Evolutionary conservation across 2,797 vertebrate genomes (phyloP).

Genomic region (Siniperca obscura): DNA sequence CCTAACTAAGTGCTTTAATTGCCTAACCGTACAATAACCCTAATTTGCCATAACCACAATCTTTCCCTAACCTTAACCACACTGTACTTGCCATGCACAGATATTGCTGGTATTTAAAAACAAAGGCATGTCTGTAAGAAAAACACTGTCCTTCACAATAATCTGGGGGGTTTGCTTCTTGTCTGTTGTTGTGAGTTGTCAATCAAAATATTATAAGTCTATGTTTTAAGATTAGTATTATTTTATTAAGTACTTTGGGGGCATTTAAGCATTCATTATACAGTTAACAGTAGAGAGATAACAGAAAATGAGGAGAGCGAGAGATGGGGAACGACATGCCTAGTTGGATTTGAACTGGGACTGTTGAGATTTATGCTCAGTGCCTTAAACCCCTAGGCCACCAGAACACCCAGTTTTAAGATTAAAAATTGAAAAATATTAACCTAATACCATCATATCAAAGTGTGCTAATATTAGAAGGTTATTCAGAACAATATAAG

Average conservation of each 20-base stretch:
- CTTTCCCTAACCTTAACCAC: too few relatives aligned
- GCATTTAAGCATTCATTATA: neutral
- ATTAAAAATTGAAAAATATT: neutral
- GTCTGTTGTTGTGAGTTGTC: too few relatives aligned
- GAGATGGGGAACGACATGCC: neutral
- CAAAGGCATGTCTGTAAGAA: too few relatives aligned
- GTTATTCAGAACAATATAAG: neutral
- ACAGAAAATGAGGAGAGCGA: neutral
- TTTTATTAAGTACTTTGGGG: neutral
- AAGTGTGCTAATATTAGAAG: neutral
- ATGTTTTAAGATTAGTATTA: neutral
- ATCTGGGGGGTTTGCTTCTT: too few relatives aligned
- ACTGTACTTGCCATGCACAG: too few relatives aligned
- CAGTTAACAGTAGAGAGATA: neutral
- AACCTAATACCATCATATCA: neutral
- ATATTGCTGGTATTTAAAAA: too few relatives aligned
- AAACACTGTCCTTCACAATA: too few relatives aligned
- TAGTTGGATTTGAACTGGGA: too few relatives aligned
- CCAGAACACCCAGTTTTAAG: neutral
- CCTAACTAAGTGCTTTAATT: too few relatives aligned
- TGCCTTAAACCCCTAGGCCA: neutral
- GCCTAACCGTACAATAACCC: too few relatives aligned
- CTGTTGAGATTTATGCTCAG: too few relatives aligned
- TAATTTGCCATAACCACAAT: too few relatives aligned
- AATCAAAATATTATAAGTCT: neutral